Conservation (phyloP, 2,888 invertebrate species). For the Byasa hedistus region DNA sequence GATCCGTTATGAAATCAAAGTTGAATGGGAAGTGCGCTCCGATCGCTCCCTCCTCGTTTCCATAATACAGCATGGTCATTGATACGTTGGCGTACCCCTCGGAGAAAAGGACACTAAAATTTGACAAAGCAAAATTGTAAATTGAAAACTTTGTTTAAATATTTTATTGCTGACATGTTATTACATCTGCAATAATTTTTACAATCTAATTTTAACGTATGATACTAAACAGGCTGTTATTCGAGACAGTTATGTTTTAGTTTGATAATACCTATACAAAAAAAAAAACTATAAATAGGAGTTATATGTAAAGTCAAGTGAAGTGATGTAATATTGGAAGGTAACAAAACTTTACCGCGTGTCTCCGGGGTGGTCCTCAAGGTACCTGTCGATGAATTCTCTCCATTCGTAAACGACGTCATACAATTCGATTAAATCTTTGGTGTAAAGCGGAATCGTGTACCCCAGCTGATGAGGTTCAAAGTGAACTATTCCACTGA, state of each 20-base stretch:
- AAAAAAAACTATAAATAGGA: no score
- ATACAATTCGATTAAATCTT: conserved; percentile 80
- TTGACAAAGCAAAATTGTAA: no score
- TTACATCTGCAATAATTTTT: no score
- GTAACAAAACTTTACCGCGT: conserved; percentile 56
- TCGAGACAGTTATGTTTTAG: no score
- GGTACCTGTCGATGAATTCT: conserved; percentile 73
- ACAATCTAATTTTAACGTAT: no score
- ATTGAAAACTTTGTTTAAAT: no score
- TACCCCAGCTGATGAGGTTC: conserved; percentile 77
- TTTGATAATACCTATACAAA: no score
- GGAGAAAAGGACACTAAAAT: conserved; percentile 76
- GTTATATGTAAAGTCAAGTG: no score
- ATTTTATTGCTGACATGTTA: no score
- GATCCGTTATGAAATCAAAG: conserved; percentile 79
- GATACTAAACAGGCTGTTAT: no score
- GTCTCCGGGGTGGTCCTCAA: conserved; percentile 56
- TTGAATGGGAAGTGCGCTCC: conserved; percentile 84
- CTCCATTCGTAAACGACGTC: conserved; percentile 80
- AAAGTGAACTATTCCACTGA: conserved; percentile 61
- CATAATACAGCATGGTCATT: conserved; percentile 82
- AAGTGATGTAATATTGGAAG: no score
- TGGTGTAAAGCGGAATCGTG: conserved; percentile 81
- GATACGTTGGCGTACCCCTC: conserved; percentile 81
- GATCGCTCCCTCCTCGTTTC: conserved; percentile 57